Conservation (phyloP, 2,113 vertebrate species). For the Equus quagga region DNA sequence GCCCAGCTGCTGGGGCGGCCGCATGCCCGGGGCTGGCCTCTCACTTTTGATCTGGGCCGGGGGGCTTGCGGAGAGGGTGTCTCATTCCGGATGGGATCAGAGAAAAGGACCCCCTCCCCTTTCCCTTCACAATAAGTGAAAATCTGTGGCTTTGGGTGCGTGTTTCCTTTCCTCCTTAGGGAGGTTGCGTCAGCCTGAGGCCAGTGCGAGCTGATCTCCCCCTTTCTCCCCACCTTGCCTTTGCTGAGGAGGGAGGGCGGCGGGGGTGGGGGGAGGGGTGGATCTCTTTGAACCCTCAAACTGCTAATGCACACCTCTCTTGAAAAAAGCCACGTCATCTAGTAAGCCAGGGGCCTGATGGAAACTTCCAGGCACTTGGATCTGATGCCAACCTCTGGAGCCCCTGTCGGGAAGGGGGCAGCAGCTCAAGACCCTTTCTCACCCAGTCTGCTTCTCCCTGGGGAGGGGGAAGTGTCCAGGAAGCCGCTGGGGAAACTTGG, state of each 20-base stretch:
- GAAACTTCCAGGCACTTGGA: conserved; percentile 47
- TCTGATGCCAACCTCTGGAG: background rate
- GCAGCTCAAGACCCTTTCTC: background rate
- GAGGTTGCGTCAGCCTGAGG: background rate
- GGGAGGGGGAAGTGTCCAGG: background rate
- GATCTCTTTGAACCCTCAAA: background rate
- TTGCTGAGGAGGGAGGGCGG: background rate
- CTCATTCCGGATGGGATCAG: background rate
- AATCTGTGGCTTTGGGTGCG: background rate
- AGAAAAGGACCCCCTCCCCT: background rate
- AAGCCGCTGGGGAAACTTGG: background rate
- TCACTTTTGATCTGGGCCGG: background rate
- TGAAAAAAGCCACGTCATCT: background rate
- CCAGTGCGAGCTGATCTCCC: background rate
- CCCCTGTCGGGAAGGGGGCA: background rate
- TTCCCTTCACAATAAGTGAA: background rate
- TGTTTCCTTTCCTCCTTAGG: background rate
- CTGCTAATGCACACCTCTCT: background rate
- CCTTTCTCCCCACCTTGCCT: background rate
- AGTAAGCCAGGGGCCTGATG: conserved; percentile 38
- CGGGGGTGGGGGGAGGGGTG: background rate
- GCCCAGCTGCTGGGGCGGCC: background rate
- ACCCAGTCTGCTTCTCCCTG: background rate
- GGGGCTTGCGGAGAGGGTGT: background rate
- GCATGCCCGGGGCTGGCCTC: background rate